Base-by-base conservation (phyloP, 2,888 invertebrate species). In the Hirtodrosophila histrioides region DNA sequence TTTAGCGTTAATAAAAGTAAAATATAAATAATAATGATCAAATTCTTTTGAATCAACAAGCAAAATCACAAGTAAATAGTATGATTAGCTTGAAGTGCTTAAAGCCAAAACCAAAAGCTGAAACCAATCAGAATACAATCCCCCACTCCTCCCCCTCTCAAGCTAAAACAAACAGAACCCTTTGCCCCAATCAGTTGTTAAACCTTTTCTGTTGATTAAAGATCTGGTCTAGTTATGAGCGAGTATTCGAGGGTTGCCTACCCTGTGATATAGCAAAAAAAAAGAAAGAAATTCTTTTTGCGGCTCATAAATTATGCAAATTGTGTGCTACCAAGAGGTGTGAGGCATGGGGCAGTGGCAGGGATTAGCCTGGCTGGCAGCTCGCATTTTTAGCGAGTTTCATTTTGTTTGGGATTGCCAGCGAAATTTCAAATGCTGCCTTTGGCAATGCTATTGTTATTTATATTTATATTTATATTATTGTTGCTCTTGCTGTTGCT, bases 251-350 rank as follows among this genome's bases (percentile, higher is more conserved):
- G 17, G 17, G 17, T 17, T 17, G 17, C 17, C 1, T 40, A 36
- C 23, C 29, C 40, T 45, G 24, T 64, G 62, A 63, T 58, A 43
- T 58, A 27, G 56, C 54, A 51, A 12, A 35, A 17, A 29, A 23
- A 17, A 17, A 17, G 2, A 17, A 17, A n/a, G n/a, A n/a, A 5
- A 17, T 49, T 54, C 39, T 45, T 23, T 64, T 37, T 49, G 40
- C 24, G 29, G 40, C 39, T 43, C 48, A 63, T 68, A 78, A 68
- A 81, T 68, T 77, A 76, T 76, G 82, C 61, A 76, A 77, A 76
- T 76, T 70, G 45, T 40, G 39, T 36, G n/a, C 12, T 33, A 17
- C 1, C 17, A 17, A 17, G 17, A 17, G 17, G 17, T 2, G 17
- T 17, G 17, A 17, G 17, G 17, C 17, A 17, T 17, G 54, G 12